Conservation (phyloP, 2,797 vertebrate species). For the Tolypeutes matacus region DNA sequence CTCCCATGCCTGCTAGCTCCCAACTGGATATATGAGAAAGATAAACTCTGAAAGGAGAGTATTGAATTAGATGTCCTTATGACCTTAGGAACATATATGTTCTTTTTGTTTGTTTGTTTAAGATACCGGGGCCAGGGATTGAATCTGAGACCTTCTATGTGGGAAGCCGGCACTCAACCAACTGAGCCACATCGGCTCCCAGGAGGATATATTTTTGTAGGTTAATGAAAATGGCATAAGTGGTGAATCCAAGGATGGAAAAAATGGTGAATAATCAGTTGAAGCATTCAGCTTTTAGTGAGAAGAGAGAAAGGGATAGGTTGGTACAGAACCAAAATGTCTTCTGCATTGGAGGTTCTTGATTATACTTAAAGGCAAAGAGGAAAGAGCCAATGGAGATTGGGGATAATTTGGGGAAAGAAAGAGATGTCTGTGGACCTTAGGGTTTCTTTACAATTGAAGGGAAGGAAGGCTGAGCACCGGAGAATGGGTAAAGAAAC, state of each 20-base stretch:
- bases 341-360: not conserved
- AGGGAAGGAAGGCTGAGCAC: not conserved
- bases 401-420: not conserved
- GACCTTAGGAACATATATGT: not conserved
- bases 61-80: not conserved
- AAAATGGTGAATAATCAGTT: not conserved
- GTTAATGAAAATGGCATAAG: constrained; percentile 21
- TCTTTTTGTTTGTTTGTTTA: too few species aligned
- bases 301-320: not conserved
- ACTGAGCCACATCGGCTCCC: too few species aligned
- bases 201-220: not conserved
- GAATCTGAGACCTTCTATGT: too few species aligned
- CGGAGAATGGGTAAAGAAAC: not conserved
- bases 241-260: not conserved
- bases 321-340: not conserved
- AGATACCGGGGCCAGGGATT: too few species aligned
- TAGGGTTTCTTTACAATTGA: not conserved
- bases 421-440: not conserved
- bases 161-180: too few species aligned
- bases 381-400: not conserved
- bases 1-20: not conserved
- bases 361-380: not conserved
- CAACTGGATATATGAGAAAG: not conserved
- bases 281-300: not conserved
- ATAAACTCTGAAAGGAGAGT: not conserved